Evolutionary conservation across 1,140 invertebrate species (phyloP).

Genomic region (Solenopsis invicta): DNA sequence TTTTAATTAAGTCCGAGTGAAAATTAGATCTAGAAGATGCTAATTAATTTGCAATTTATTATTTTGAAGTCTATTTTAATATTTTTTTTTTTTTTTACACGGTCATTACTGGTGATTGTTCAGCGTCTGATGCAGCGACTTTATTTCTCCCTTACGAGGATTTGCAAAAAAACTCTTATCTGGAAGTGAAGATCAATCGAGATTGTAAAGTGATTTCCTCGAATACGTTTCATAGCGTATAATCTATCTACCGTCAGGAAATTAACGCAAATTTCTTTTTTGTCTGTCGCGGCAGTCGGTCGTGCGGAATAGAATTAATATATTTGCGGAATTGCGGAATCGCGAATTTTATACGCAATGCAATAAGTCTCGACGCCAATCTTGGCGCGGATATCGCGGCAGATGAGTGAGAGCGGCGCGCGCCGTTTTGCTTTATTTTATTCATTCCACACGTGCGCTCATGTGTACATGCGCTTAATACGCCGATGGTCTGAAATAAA

Average conservation of each 20-base stretch:
- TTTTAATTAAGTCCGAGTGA: no score
- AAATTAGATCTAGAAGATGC: no score
- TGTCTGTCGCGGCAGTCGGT: background rate
- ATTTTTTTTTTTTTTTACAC: no score
- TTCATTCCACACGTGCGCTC: constrained; percentile 54
- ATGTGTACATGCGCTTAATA: background rate
- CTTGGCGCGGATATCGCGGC: constrained; percentile 25
- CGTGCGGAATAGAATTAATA: background rate
- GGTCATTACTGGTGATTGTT: no score
- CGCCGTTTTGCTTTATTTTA: constrained; percentile 75
- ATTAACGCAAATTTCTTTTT: background rate
- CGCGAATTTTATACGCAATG: background rate
- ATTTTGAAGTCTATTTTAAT: no score
- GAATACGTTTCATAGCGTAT: background rate
- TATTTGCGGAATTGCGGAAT: constrained; percentile 16
- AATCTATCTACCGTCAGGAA: background rate
- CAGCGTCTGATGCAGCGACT: no score
- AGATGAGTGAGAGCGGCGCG: constrained; percentile 67
- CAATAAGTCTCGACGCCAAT: constrained; percentile 2
- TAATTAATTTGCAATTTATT: no score
- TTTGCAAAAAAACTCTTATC: background rate
- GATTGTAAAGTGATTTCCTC: background rate
- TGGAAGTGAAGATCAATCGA: background rate
- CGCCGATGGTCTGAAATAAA: constrained; percentile 74
- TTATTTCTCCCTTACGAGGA: background rate